These are phyloP conservation scores for Penelope pileata DNA, from an alignment of 2,113 vertebrate species.

Conservation along the genomic window DNA sequence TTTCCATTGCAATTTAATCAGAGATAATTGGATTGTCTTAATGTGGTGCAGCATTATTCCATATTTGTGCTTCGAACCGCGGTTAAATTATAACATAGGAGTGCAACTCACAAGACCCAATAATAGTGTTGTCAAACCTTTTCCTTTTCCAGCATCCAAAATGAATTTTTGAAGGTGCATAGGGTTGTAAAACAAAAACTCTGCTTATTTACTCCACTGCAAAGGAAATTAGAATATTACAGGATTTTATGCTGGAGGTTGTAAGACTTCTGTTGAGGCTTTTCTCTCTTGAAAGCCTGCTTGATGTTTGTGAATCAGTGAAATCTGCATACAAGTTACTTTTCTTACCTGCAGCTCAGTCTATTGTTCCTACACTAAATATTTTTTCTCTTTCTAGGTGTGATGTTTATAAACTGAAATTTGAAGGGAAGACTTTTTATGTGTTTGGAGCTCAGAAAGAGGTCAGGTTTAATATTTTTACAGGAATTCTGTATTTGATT, in stretches of 20 bases:
- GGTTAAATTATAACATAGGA: background rate
- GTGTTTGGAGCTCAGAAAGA: constrained; percentile 94
- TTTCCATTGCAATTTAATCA: background rate
- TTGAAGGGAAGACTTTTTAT: constrained; percentile 98
- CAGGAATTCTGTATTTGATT: background rate
- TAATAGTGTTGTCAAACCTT: background rate
- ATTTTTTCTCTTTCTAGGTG: constrained; percentile 81
- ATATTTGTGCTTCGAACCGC: background rate
- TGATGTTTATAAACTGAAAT: constrained; percentile 97
- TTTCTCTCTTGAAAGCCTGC: background rate
- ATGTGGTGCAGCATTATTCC: background rate
- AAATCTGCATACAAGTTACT: background rate
- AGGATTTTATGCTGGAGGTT: background rate
- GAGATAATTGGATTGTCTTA: background rate
- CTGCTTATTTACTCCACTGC: background rate
- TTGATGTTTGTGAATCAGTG: background rate
- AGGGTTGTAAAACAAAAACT: background rate
- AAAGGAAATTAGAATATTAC: constrained; percentile 12
- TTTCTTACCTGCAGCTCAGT: background rate
- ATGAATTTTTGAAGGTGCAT: background rate
- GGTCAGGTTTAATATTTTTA: constrained; percentile 78
- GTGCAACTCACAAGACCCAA: background rate
- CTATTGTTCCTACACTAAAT: background rate
- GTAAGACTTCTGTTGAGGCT: background rate
- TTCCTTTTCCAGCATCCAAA: background rate